Evolutionary conservation across 2,797 vertebrate species (phyloP).

Genomic region (Cynopterus sphinx): DNA sequence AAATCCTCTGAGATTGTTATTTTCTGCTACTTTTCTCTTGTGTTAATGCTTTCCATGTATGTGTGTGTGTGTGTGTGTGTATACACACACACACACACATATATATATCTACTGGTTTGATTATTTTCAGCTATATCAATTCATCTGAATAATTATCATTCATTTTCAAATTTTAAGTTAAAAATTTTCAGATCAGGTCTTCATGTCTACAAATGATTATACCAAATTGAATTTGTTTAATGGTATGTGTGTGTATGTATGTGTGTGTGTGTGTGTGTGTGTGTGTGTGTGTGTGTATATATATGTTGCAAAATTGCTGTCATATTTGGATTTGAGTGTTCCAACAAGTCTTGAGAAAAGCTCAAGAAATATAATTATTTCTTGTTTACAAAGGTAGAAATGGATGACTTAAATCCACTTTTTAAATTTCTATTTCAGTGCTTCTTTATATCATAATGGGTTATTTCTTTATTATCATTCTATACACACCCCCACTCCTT

Average conservation of each 20-base stretch:
- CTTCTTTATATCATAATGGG: not conserved
- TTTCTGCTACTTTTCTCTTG: not conserved
- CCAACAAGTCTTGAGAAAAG: not conserved
- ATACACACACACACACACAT: no score
- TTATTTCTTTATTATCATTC: not conserved
- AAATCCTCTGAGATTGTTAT: not conserved
- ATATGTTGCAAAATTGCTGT: not conserved
- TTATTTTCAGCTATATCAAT: conserved; percentile 26
- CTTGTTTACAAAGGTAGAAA: not conserved
- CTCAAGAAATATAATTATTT: conserved; percentile 7
- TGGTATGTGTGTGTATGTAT: no score
- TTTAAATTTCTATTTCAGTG: not conserved
- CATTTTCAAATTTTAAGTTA: conserved; percentile 41
- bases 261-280: no score
- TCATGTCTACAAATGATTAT: not conserved
- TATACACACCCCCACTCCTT: not conserved
- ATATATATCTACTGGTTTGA: not conserved
- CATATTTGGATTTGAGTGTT: not conserved
- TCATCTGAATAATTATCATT: conserved; percentile 19
- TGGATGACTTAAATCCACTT: not conserved
- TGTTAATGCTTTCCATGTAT: not conserved
- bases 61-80: no score
- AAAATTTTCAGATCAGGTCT: not conserved
- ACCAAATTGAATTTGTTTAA: not conserved
- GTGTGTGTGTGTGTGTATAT: no score